Percentiles rank a stretch among this genome's conserved stretches.
These are phyloP conservation scores for Erythrolamprus reginae DNA, from an alignment of 2,113 vertebrate genomes.

Conservation along the genomic window DNA sequence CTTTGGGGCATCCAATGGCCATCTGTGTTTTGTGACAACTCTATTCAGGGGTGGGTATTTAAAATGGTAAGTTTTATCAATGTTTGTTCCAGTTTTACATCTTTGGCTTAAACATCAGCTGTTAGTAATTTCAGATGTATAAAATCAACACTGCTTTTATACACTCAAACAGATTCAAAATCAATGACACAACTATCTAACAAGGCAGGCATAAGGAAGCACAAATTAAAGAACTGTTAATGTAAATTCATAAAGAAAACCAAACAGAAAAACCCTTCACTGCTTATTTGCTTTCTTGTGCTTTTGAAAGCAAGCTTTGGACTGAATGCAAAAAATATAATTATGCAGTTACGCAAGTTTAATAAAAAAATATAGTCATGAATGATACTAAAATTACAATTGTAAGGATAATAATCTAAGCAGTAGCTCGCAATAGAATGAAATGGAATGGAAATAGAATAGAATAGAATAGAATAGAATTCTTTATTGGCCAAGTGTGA, in stretches of 20 bases:
- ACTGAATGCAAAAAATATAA: too few species aligned
- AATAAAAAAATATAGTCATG: neutral
- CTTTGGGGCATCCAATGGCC: constrained; percentile 18
- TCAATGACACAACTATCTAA: neutral
- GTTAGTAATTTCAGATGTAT: constrained; percentile 4
- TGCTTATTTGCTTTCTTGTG: neutral
- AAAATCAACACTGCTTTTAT: neutral
- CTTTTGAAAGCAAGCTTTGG: neutral
- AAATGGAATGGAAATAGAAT: too few species aligned
- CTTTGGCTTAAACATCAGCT: neutral
- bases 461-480: too few species aligned
- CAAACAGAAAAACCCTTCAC: neutral
- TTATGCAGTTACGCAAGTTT: neutral
- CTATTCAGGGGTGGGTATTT: neutral
- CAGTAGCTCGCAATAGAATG: neutral
- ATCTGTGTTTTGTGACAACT: constrained; percentile 19
- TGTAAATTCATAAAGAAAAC: neutral
- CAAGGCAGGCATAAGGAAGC: neutral
- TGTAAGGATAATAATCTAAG: neutral
- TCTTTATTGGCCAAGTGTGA: too few species aligned
- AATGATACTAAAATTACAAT: neutral
- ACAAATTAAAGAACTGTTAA: neutral
- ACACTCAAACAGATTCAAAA: neutral
- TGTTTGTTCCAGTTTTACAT: neutral
- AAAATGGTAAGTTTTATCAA: neutral